Base-by-base conservation (phyloP, 2,888 invertebrate genomes). In the Meiosimyza platycephala region DNA sequence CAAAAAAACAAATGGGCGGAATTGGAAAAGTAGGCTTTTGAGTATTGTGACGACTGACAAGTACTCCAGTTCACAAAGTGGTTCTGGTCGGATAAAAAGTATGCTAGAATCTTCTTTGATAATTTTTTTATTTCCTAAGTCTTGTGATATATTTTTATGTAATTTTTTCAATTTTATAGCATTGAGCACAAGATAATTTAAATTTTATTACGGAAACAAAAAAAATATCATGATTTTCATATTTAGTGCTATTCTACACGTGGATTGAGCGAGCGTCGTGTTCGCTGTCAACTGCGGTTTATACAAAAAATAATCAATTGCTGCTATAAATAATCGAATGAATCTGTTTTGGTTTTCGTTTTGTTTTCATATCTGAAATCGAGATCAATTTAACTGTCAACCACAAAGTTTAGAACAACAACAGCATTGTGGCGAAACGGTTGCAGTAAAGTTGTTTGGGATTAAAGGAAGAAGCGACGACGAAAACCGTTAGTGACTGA, bases 331-430 rank as follows among this genome's bases (percentile, higher is more conserved):
- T 67, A 54, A 55, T 18, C 28, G 40, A 40, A 40, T 40, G 40
- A 55, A 18, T 18, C 28, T 3, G 28, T 28, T 28, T 28, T 28
- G 2, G 28, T 22, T 22, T 22, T 22, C 2, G 3, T 28, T 28
- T 28, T 22, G 1, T 22, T 22, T 22, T 22, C 3, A 28, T 28
- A 3, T 28, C 28, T 47, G 40, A 40, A 47, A 64, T 64, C n/a
- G 64, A 64, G 64, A 67, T 67, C 55, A 55, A 67, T 67, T 67
- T 67, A 55, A 47, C 47, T 67, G 67, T 55, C 67, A 55, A 55
- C 67, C 67, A 51, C 54, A 67, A 40, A 33, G 40, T 15, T 40
- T 22, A 62, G 22, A 18, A 57, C 22, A 57, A 11, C 15, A 28
- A 57, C 57, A 57, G 0, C 57, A 9, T 40, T 40, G 40, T 40